Conservation (phyloP, 2,113 vertebrate species). For the Elachura formosa region DNA sequence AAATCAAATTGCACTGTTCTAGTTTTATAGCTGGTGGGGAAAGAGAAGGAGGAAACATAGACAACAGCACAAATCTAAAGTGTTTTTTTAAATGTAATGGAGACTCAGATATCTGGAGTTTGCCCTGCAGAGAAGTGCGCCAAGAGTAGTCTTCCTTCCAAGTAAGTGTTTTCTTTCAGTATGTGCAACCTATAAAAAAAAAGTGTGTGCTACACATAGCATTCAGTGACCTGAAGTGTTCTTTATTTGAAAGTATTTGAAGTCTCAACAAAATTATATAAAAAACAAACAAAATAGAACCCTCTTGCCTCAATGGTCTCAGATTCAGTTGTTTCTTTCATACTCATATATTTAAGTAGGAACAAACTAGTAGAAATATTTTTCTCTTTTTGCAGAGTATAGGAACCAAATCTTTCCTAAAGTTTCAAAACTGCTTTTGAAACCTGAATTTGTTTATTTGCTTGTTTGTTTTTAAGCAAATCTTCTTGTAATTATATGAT, state of each 20-base stretch:
- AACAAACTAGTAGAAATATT: not conserved
- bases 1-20: not conserved
- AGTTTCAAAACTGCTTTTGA: not conserved
- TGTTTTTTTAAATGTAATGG: not conserved
- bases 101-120: not conserved
- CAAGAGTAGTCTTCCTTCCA: not conserved
- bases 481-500: not conserved
- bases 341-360: not conserved
- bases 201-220: no score
- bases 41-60: not conserved
- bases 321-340: not conserved
- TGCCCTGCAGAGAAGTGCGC: not conserved
- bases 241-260: not conserved
- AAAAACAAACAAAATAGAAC: not conserved
- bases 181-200: not conserved
- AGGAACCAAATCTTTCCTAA: not conserved
- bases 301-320: not conserved
- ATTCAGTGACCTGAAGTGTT: not conserved
- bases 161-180: not conserved
- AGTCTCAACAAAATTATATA: not conserved
- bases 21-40: not conserved
- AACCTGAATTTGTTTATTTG: not conserved
- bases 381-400: not conserved
- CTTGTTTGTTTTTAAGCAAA: constrained; percentile 4
- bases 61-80: not conserved